Evolutionary conservation across 2,797 vertebrate genomes (phyloP).

Genomic region (Myotis planiceps): DNA sequence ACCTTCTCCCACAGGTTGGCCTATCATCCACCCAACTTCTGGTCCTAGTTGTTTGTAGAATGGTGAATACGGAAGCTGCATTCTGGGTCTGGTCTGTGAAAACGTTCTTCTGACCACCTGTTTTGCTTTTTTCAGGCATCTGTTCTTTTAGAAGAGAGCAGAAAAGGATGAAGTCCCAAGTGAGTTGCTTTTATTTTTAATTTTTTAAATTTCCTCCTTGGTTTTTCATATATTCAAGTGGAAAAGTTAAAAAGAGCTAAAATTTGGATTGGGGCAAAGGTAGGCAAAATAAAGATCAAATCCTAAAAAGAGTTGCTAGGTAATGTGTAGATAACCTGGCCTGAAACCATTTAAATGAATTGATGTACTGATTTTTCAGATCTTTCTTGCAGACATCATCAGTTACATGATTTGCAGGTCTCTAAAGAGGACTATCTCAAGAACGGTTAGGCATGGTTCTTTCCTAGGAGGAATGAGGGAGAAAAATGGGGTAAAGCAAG

Average conservation of each 20-base stretch:
- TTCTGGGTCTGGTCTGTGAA: background rate
- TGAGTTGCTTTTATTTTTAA: conserved; percentile 42
- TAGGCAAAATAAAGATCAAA: conserved; percentile 12
- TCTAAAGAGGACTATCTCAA: background rate
- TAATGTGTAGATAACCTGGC: background rate
- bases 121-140: conserved; percentile 38
- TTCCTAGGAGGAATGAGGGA: background rate
- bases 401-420: background rate
- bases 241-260: background rate
- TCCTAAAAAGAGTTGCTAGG: background rate
- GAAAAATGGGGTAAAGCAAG: background rate
- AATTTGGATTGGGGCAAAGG: background rate
- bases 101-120: background rate
- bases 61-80: background rate
- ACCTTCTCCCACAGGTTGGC: background rate
- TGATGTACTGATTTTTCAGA: background rate
- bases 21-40: background rate
- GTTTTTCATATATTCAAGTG: background rate
- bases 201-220: background rate
- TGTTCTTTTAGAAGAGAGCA: background rate
- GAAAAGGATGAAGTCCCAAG: conserved; percentile 58
- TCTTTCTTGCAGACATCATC: background rate
- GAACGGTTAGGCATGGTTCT: background rate
- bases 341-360: background rate
- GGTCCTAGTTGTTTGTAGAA: background rate